A percentile compares a stretch with the other conserved stretches of the same genome.
Conservation (phyloP, 2,113 vertebrate species). For the Phylloscopus whistleri region DNA sequence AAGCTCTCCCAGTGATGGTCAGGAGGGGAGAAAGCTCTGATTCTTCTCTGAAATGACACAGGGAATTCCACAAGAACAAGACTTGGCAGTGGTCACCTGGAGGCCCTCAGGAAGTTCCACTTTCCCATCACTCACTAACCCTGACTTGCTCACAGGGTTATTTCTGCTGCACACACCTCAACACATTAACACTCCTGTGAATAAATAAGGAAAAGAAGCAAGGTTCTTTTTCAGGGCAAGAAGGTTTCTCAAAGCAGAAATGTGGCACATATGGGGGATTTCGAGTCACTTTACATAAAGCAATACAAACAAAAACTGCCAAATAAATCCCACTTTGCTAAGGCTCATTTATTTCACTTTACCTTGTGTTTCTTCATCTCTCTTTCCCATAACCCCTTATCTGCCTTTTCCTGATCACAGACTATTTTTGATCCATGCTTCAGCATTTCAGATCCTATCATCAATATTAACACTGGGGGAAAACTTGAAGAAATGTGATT, state of each 20-base stretch:
- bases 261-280: accelerated
- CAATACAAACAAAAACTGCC: not conserved
- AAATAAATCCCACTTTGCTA: not conserved
- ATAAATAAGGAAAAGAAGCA: not conserved
- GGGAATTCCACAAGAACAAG: not conserved
- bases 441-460: not conserved
- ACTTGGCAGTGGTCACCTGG: not conserved
- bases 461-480: not conserved
- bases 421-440: not conserved
- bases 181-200: not conserved
- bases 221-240: not conserved
- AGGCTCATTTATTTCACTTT: not conserved
- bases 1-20: not conserved
- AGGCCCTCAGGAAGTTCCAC: not conserved
- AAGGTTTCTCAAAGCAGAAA: not conserved
- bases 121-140: not conserved
- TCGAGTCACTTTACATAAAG: not conserved
- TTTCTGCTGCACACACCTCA: not conserved
- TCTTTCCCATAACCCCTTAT: not conserved
- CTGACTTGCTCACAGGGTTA: not conserved
- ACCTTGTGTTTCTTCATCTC: not conserved
- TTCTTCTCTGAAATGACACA: not conserved
- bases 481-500: not conserved
- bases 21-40: not conserved
- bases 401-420: not conserved